Evolutionary conservation across 2,888 invertebrate genomes (phyloP).

Genomic region (Lepidochrysops patricia): DNA sequence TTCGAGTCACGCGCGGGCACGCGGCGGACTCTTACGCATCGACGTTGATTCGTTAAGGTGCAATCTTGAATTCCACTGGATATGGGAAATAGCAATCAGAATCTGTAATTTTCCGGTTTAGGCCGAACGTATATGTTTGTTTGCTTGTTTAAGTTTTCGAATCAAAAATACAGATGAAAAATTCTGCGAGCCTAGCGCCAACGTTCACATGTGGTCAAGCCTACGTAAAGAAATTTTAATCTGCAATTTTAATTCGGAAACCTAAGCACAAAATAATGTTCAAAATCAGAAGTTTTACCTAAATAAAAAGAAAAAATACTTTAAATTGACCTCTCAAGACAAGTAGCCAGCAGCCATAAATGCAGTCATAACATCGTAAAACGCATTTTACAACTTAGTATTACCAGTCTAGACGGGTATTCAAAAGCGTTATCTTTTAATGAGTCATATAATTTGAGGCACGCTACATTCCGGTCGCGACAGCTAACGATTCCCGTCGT

Average conservation of each 20-base stretch:
- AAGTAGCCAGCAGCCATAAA: not conserved
- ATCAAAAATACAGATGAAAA: no score
- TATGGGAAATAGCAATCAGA: not conserved
- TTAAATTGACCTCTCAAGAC: not conserved
- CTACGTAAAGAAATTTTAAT: no score
- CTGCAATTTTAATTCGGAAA: no score
- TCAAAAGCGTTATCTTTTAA: slow-evolving; percentile 6
- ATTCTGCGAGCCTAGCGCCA: no score
- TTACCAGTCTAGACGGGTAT: not conserved
- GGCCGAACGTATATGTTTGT: no score
- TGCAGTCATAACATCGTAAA: not conserved
- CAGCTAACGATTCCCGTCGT: not conserved
- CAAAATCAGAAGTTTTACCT: no score
- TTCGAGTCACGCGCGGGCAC: slow-evolving; percentile 24
- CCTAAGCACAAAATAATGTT: no score
- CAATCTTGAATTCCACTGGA: slow-evolving; percentile 5
- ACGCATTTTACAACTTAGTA: not conserved
- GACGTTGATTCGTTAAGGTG: slow-evolving; percentile 12
- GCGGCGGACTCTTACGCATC: slow-evolving; percentile 18
- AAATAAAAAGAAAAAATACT: not conserved
- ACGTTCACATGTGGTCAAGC: no score
- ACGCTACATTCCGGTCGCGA: not conserved
- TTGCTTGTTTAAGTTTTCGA: no score
- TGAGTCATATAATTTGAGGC: slow-evolving; percentile 5
- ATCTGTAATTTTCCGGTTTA: not conserved